Evolutionary conservation across 2,113 vertebrate species (phyloP).

Genomic region (Leuciscus idus): DNA sequence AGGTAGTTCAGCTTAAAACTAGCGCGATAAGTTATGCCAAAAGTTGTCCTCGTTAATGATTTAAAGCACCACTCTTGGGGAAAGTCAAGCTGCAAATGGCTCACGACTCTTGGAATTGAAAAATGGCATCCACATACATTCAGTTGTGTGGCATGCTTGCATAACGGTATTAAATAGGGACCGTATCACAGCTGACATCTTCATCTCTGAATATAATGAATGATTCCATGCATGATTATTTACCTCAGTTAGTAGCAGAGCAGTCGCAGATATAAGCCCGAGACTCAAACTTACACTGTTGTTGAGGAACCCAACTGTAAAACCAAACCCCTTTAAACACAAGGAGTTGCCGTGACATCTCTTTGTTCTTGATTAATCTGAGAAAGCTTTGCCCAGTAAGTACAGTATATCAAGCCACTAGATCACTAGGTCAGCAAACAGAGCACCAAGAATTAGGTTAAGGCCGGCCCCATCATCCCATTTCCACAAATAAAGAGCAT

Average conservation of each 20-base stretch:
- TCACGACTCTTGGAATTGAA: neutral
- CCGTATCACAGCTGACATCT: neutral
- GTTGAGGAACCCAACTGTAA: neutral
- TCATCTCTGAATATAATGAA: neutral
- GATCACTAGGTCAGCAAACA: constrained; percentile 44
- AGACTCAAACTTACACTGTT: constrained; percentile 2
- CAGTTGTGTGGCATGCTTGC: neutral
- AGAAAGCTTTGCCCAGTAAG: constrained; percentile 9
- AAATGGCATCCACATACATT: neutral
- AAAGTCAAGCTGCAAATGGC: neutral
- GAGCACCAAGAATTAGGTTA: constrained; percentile 40
- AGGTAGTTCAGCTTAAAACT: neutral
- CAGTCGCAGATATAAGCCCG: neutral
- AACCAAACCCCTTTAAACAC: neutral
- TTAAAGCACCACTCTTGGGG: neutral
- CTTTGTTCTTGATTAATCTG: constrained; percentile 34
- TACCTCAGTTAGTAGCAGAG: neutral
- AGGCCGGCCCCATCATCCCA: neutral
- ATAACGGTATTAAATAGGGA: neutral
- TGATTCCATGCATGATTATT: neutral
- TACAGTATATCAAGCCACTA: constrained; percentile 37
- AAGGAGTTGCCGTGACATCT: neutral
- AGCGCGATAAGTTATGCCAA: neutral
- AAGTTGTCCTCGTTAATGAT: neutral
- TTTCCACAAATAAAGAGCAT: neutral